Base-by-base conservation (phyloP, 2,113 vertebrate genomes). In the Oryzias celebensis region DNA sequence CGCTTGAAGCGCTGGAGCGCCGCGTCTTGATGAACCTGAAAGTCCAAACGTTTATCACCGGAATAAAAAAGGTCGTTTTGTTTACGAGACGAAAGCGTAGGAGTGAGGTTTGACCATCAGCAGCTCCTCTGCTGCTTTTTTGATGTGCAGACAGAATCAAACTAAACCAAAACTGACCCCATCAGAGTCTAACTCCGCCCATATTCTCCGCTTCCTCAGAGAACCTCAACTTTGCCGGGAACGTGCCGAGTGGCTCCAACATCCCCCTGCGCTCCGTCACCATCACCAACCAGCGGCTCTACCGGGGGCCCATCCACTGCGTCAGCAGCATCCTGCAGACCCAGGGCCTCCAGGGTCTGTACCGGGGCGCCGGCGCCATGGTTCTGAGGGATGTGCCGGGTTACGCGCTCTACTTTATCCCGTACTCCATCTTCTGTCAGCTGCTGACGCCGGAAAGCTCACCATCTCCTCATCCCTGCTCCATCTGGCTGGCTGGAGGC, bases 321-420 rank as follows among this genome's bases (percentile, higher is more conserved):
- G 89, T 98, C 4, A 81, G 90, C 74, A 93, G 88, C 77, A 93
- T 97, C 52, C 78, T 98, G 18, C 90, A 91, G 82, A 89, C 84
- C 0, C 95, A 98, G 59, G 97, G 97, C n/a, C 70, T 96, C 72
- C 68, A 70, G 5, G 97, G 97, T 7, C 83, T 97, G 7, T 99
- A 98, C 84, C 87, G 96, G 46, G 97, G 97, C 0, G 87, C 85
- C 0, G 87, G 91, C 0, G 95, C 97, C 81, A 99, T 96, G 97
- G 62, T 98, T 24, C 90, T 99, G 62, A 91, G 97, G 65, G 97
- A 99, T 4, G 57, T 98, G 45, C 97, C 97, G 0, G 97, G 97
- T 1, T 99, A 99, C 65, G 87, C 91, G 5, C 88, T 96, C 67
- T 98, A 98, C 84, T 99, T 99, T 72, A 88, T 96, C 73, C 97